Conservation (phyloP, 2,797 vertebrate genomes). For the Molossus alvarezi region DNA sequence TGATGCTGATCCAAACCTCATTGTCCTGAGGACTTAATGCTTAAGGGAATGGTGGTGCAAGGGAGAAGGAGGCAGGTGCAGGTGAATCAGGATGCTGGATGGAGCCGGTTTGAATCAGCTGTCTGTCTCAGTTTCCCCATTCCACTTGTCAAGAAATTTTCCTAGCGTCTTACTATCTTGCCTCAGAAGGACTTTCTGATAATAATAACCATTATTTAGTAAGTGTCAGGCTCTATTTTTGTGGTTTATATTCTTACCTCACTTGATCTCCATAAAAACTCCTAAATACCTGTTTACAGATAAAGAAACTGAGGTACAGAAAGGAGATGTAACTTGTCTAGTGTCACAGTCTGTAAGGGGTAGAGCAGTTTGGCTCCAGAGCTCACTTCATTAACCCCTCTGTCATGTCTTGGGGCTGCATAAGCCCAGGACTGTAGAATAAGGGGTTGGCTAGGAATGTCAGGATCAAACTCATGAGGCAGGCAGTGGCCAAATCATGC, state of each 20-base stretch:
- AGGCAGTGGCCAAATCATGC: neutral
- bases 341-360: neutral
- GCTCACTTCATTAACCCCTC: neutral
- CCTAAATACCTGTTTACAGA: neutral
- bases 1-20: neutral
- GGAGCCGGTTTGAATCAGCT: neutral
- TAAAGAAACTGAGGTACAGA: slow-evolving; percentile 28
- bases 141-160: neutral
- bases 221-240: neutral
- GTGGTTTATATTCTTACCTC: neutral
- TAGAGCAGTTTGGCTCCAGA: neutral
- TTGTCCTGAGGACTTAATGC: neutral
- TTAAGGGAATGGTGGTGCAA: neutral
- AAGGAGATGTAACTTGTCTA: neutral
- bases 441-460: neutral
- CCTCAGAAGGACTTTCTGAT: neutral
- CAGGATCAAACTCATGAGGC: neutral
- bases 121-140: neutral
- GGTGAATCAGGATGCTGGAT: too few species aligned
- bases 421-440: neutral
- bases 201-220: neutral
- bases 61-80: neutral
- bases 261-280: neutral
- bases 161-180: neutral
- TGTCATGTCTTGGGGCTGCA: neutral